Evolutionary conservation across 2,113 vertebrate genomes (phyloP).

Genomic region (Pionites leucogaster): DNA sequence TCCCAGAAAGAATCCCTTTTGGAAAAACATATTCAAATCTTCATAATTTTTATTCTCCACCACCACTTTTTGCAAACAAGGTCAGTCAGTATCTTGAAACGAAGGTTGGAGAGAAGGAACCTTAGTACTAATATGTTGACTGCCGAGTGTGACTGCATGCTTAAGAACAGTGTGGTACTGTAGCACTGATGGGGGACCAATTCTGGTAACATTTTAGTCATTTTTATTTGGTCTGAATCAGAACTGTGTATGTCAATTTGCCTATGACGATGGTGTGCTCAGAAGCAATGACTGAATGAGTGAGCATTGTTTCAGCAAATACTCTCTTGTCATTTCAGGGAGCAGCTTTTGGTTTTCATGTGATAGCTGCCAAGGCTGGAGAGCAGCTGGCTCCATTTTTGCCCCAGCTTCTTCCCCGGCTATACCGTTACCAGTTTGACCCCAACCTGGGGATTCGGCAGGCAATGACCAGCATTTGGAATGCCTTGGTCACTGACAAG

Average conservation of each 20-base stretch:
- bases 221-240: neutral
- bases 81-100: neutral
- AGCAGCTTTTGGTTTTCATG: slow-evolving; percentile 97
- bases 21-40: neutral
- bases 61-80: neutral
- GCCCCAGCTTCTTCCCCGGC: slow-evolving; percentile 91
- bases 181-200: neutral
- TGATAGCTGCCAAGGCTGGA: slow-evolving; percentile 93
- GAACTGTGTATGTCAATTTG: neutral
- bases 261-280: neutral
- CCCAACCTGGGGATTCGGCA: slow-evolving; percentile 94
- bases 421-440: slow-evolving; percentile 98
- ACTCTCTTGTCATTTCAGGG: slow-evolving; percentile 75
- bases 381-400: slow-evolving; percentile 93
- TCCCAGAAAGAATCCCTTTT: neutral
- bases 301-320: neutral
- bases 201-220: neutral
- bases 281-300: neutral
- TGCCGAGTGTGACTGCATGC: neutral
- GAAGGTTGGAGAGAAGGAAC: neutral
- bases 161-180: neutral
- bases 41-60: neutral
- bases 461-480: slow-evolving; percentile 99
- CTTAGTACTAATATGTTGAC: neutral
- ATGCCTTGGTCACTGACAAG: slow-evolving; percentile 93